Conservation (phyloP, 1,140 invertebrate species). For the Philaenus spumarius region DNA sequence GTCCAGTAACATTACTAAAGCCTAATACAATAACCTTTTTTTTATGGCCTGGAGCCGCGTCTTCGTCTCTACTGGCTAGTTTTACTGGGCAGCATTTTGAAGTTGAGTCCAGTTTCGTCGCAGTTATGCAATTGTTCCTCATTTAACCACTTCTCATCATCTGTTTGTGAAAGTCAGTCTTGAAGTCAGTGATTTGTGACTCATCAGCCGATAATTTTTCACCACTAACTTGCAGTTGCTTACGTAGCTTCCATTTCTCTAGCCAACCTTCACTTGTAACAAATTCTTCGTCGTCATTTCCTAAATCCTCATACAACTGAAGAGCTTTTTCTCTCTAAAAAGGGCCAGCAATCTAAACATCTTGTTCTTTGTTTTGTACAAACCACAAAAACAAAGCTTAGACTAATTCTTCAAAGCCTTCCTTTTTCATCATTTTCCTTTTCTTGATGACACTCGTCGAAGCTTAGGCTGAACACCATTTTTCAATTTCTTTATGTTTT, state of each 20-base stretch:
- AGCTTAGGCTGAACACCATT: neutral
- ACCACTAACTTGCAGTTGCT: too few relatives aligned
- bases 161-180: too few relatives aligned
- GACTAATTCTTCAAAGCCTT: neutral
- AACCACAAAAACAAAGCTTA: neutral
- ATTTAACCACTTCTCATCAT: constrained; percentile 27
- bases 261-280: constrained; percentile 30
- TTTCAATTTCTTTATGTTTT: neutral
- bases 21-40: neutral
- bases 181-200: too few relatives aligned
- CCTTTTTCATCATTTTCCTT: neutral
- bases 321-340: neutral
- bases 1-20: neutral
- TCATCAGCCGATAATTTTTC: too few relatives aligned
- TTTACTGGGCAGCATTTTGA: neutral
- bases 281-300: constrained; percentile 24
- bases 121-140: constrained; percentile 9
- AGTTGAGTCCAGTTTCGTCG: too few relatives aligned
- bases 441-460: neutral
- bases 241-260: constrained; percentile 29
- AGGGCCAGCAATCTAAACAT: neutral
- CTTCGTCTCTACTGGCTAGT: neutral
- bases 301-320: constrained; percentile 3
- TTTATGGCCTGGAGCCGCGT: neutral
- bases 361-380: neutral